Conservation (phyloP, 2,888 invertebrate genomes). For the Masnerella sp. region DNA sequence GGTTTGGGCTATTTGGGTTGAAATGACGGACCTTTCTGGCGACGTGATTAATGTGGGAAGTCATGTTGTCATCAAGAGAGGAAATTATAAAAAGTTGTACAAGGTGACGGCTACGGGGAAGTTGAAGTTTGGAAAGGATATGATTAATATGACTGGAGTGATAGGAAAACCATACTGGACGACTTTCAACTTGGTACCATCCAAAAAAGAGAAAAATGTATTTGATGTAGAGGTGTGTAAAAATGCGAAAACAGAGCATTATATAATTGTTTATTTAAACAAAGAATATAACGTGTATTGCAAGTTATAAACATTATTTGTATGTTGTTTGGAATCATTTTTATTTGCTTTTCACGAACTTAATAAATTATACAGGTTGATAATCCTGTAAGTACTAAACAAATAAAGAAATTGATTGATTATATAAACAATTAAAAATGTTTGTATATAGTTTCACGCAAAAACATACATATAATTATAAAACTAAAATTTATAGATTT, state of each 20-base stretch:
- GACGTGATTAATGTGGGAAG: conserved; percentile 82
- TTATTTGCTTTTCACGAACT: too few relatives aligned
- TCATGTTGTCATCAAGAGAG: conserved; percentile 87
- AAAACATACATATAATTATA: too few relatives aligned
- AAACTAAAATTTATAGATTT: too few relatives aligned
- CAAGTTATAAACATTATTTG: not conserved
- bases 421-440: too few relatives aligned
- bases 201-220: conserved; percentile 72
- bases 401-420: too few relatives aligned
- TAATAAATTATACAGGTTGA: too few relatives aligned
- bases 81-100: conserved; percentile 87
- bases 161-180: conserved; percentile 85
- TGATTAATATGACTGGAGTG: conserved; percentile 83
- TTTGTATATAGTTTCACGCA: too few relatives aligned
- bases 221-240: conserved; percentile 61
- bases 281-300: not conserved
- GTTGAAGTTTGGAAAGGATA: conserved; percentile 84
- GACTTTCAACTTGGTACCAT: conserved; percentile 86
- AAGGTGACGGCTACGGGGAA: conserved; percentile 83
- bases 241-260: too few relatives aligned
- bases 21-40: conserved; percentile 1
- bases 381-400: too few relatives aligned
- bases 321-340: too few relatives aligned
- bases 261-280: too few relatives aligned
- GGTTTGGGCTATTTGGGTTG: not conserved